phyloP scores from a whole-genome alignment of 2,888 invertebrate species.

The Limnephilus rhombicus region DNA sequence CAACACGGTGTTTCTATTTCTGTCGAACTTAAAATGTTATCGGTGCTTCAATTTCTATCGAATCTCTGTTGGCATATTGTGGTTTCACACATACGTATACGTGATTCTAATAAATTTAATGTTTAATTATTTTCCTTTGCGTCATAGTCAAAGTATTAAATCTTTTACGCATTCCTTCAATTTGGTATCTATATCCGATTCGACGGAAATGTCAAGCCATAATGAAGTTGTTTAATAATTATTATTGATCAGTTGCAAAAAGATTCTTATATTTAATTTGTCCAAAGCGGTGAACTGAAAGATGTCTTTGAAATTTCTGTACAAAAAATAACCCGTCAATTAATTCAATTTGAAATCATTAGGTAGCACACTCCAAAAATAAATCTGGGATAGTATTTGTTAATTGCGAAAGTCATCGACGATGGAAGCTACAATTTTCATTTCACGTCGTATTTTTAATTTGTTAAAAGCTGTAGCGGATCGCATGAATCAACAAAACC shows the following conservation, averaged over 20 bases:
- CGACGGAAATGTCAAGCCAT: background rate
- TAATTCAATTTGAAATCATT: slow-evolving; percentile 13
- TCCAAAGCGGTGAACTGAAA: background rate
- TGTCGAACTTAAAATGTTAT: background rate
- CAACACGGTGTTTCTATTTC: background rate
- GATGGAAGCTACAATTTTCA: slow-evolving; percentile 3
- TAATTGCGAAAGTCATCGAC: slow-evolving; percentile 4
- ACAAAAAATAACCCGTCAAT: background rate
- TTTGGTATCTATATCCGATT: background rate
- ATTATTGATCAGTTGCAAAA: background rate
- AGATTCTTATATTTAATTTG: background rate
- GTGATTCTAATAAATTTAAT: background rate
- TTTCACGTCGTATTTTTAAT: background rate
- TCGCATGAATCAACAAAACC: background rate
- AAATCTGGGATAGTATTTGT: background rate
- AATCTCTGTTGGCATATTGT: background rate
- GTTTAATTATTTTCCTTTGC: background rate
- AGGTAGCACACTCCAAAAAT: background rate
- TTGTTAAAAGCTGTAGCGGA: slow-evolving; percentile 17
- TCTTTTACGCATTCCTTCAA: background rate
- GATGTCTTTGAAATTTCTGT: background rate
- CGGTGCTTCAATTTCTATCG: background rate
- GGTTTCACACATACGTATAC: background rate
- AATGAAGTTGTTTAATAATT: background rate
- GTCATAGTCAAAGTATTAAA: background rate